Evolutionary conservation across 2,113 vertebrate genomes (phyloP), one percentile per base, ranked within the genome.

Genomic region (Gobio gobio): DNA sequence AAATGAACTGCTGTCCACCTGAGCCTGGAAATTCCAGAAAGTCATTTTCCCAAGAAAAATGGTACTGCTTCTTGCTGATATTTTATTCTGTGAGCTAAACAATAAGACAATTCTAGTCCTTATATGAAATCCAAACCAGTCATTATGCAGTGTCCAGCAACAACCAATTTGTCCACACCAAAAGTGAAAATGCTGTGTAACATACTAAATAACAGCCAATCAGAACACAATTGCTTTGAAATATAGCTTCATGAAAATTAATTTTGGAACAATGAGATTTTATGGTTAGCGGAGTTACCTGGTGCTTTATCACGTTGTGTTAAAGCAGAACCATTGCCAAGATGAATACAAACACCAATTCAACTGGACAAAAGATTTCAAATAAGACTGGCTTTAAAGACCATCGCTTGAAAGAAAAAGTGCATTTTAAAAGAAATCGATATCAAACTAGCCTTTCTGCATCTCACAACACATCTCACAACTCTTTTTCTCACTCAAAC

Each of bases 1-100:
- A 13, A 45, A 12, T 24, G 10, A n/a, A 61, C 70, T 73, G 59
- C 36, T 51, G 33, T 83, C 84, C 80, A 88, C 74, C 87, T 83
- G 87, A 76, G 82, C 64, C 85, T 59, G 5, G n/a, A 49, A 82
- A 26, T 66, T 33, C n/a, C 58, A 74, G 36, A 75, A 83, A 61
- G 63, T 54, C 29, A 78, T 78, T 72, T 78, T 63, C 61, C 40
- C n/a, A 64, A 29, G 26, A 59, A 75, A 83, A 80, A 83, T 36
- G 24, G 40, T 36, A n/a, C n/a, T 24, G 63, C 82, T 77, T 68
- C 73, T 73, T 49, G 45, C 47, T 79, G 18, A 78, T 75, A 70
- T 78, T 85, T 72, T 74, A 26, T 43, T 54, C 33, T 63, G 68
- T 22, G 66, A 18, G 9, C 13, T 16, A 54, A 54, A 83, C 47